Evolutionary conservation across 2,113 vertebrate species (phyloP).

Genomic region (Hydrochoerus hydrochaeris): DNA sequence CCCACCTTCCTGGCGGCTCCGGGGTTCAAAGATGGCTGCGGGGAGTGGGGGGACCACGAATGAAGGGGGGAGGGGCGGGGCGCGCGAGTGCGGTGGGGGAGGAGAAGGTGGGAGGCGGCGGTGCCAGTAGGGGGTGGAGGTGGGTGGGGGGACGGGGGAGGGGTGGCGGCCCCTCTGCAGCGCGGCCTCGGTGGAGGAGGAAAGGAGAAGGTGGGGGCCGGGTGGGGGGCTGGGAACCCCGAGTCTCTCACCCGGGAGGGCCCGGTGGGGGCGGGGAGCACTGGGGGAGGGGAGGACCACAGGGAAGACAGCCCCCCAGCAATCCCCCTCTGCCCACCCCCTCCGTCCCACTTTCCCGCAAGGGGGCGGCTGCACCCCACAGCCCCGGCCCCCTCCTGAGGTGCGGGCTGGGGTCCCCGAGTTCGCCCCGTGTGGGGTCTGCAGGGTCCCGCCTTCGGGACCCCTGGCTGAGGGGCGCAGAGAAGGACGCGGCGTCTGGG

Average conservation of each 20-base stretch:
- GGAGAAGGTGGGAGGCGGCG: background rate
- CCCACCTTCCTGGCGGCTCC: too few species aligned
- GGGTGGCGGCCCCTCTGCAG: background rate
- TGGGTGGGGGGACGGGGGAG: background rate
- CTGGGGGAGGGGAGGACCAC: background rate
- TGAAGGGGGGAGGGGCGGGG: background rate
- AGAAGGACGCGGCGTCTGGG: background rate
- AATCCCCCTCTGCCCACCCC: background rate
- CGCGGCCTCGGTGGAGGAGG: background rate
- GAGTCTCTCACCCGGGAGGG: background rate
- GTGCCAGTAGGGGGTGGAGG: background rate
- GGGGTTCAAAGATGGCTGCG: background rate
- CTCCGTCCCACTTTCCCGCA: background rate
- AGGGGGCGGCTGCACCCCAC: conserved; percentile 7
- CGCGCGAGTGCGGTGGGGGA: background rate
- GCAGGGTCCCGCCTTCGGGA: background rate
- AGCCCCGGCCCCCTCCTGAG: background rate
- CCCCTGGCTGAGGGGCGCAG: conserved; percentile 7
- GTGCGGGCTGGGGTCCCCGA: background rate
- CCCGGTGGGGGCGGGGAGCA: background rate
- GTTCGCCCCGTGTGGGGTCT: background rate
- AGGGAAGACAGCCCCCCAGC: background rate
- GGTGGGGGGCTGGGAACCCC: background rate
- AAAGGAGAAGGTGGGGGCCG: background rate
- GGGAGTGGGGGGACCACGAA: background rate